Evolutionary conservation across 1,140 invertebrate species (phyloP), one percentile per base, ranked within the genome.

Genomic region (Brachionus paranguensis): DNA sequence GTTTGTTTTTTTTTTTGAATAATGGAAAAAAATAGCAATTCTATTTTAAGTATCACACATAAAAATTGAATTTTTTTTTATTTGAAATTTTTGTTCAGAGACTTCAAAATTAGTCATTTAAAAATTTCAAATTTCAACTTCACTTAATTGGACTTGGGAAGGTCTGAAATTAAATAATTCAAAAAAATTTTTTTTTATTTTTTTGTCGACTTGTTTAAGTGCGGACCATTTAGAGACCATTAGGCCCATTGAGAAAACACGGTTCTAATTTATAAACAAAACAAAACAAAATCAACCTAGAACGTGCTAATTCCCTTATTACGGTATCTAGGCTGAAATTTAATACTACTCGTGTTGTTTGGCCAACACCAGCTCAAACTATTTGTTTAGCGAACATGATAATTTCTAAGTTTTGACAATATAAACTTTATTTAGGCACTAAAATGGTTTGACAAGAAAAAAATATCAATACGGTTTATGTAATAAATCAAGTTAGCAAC

Each of bases 11-110:
- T 68, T 65, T 68, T 33, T 68, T 68, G 65, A 68, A 68, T 33
- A 68, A 68, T 68, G 65, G 65, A 68, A 68, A 65, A n/a, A 33
- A 68, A 68, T 68, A 68, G 65, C 27, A 68, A 68, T 41, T 68
- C 65, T 68, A 68, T 68, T 68, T 68, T 68, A 68, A 68, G 65
- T 68, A 68, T 68, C 65, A 41, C 65, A 68, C 65, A 68, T 60
- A 60, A 68, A 68, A 33, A 68, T 33, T 68, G 65, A 68, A 68
- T 33, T 68, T 68, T 68, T 68, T 11, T 33, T 41, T 29, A 24
- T 27, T 68, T 68, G 3, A 33, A 33, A 29, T 41, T 68, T 68
- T 41, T 33, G 33, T 68, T 68, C 27, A 29, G 33, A 68, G 33
- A 68, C 33, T 68, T 68, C 4, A 68, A 68, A 68, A 68, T 33